phyloP scores from a whole-genome alignment of 2,797 vertebrate species.

The Gallinago solitaria region DNA sequence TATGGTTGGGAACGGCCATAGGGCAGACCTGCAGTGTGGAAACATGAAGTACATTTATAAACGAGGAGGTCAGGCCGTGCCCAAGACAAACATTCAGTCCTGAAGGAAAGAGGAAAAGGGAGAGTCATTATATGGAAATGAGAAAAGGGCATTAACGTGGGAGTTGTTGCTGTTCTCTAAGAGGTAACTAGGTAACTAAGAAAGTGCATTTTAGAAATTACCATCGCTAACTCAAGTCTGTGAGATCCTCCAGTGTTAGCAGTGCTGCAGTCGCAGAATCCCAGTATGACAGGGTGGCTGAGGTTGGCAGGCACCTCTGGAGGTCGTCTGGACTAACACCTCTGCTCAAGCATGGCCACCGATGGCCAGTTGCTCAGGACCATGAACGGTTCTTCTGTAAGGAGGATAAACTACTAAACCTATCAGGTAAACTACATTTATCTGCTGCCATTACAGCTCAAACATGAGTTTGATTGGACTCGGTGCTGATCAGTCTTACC shows the following conservation, averaged over 20 bases:
- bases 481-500: neutral
- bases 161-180: neutral
- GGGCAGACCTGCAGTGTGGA: neutral
- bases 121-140: neutral
- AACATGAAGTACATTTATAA: neutral
- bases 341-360: neutral
- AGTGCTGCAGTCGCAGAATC: neutral
- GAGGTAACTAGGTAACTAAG: conserved; percentile 39
- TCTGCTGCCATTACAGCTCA: neutral
- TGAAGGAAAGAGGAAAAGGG: conserved; percentile 4
- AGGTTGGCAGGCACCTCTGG: neutral
- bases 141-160: neutral
- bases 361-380: neutral
- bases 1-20: neutral
- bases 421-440: neutral
- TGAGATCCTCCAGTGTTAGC: neutral
- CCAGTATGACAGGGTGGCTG: neutral
- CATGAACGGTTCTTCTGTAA: neutral
- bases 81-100: neutral
- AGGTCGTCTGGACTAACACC: neutral
- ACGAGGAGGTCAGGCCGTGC: neutral
- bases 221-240: neutral
- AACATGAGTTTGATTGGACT: neutral
- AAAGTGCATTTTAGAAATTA: conserved; percentile 14
- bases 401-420: neutral